Base-by-base conservation (phyloP, 2,888 invertebrate species). In the Drosophila rellima region DNA sequence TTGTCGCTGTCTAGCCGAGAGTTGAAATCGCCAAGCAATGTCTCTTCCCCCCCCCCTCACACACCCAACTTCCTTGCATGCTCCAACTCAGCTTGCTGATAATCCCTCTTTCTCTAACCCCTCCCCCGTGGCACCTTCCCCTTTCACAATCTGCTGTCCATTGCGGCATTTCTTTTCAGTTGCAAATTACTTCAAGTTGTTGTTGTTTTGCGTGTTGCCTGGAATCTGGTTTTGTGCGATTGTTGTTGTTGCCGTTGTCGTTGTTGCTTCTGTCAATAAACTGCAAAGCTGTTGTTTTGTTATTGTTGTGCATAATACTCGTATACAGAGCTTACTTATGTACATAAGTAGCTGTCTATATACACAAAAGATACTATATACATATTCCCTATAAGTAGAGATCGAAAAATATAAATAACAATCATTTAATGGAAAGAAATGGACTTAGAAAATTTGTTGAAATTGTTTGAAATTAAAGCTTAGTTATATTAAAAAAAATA, bases 121-220 rank as follows among this genome's bases (percentile, higher is more conserved):
- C 20, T 33, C 13, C 8, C 39, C 15, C 11, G n/a, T 6, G 17
- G 10, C n/a, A 2, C 35, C 55, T 59, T 52, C 48, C 56, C 47
- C 33, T 23, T 20, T 54, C 31, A 31, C 54, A 54, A 54, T 31
- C 31, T 42, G 56, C 66, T 57, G 63, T 67, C 61, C 69, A 69
- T 75, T 73, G 77, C 67, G 70, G 79, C 76, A 83, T 83, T 86
- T 83, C 84, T 83, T 79, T 86, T 81, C 74, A 81, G 74, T 83
- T 83, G 86, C 80, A 77, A 83, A 84, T 84, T 86, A 83, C 82
- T 79, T 83, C 70, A 74, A 75, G 83, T 79, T 81, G 80, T 55
- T 48, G 62, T 33, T 66, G 61, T 51, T 65, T 57, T 57, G 50
- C 52, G 20, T 72, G 52, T 66, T 71, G 65, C 44, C 71, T 62